Percentiles rank a stretch among this genome's conserved stretches.
Evolutionary conservation across 2,113 vertebrate species (phyloP).

Genomic region (Malurus melanocephalus): DNA sequence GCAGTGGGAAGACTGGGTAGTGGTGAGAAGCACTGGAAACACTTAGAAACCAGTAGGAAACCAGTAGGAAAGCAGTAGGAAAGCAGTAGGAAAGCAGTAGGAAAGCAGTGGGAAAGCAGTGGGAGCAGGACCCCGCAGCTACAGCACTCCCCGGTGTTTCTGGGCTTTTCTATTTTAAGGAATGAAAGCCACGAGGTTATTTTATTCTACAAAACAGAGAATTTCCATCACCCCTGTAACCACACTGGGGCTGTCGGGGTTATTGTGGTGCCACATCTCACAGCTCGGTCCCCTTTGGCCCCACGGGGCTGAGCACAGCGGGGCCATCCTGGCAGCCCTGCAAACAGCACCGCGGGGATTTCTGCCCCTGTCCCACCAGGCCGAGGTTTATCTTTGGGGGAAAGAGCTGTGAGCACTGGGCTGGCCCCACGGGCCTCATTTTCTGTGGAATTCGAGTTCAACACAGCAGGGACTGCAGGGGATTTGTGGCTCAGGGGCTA

Average conservation of each 20-base stretch:
- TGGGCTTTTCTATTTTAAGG: neutral
- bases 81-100: neutral
- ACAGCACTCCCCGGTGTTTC: neutral
- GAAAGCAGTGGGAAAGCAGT: neutral
- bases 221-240: too few species aligned
- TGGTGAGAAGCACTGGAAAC: neutral
- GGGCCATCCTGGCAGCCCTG: neutral
- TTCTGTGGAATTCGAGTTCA: neutral
- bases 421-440: neutral
- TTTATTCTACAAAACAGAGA: rapidly evolving
- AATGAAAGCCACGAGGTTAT: neutral
- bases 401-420: neutral
- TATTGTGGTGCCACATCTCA: rapidly evolving
- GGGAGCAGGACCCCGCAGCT: neutral
- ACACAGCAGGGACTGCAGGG: neutral
- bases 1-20: neutral
- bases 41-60: neutral
- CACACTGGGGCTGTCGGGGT: rapidly evolving
- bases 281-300: neutral
- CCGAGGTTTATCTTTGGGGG: neutral
- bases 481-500: neutral
- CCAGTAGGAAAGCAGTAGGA: rapidly evolving
- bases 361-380: neutral
- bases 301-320: neutral
- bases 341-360: rapidly evolving